A percentile compares a stretch with the other conserved stretches of the same genome.
Conservation (phyloP, 2,113 vertebrate genomes). For the Capricornis sumatraensis region DNA sequence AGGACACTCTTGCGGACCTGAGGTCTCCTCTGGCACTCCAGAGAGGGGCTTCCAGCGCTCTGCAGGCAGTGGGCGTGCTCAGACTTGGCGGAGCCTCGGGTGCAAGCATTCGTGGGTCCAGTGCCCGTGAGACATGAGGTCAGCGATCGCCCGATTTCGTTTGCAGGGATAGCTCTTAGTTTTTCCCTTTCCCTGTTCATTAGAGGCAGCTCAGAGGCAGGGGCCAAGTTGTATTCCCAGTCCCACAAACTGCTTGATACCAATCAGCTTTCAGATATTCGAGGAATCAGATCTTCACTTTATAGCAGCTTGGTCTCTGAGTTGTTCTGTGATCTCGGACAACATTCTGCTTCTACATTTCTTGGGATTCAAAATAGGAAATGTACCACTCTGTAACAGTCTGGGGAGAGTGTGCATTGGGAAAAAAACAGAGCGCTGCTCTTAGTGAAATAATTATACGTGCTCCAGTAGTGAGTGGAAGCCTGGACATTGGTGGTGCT, state of each 20-base stretch:
- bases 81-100: background rate
- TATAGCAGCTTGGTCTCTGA: background rate
- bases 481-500: background rate
- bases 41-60: background rate
- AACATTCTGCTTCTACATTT: background rate
- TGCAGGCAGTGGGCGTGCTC: background rate
- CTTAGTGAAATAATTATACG: background rate
- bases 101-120: fast-evolving
- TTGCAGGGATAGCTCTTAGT: background rate
- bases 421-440: background rate
- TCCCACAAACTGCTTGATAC: background rate
- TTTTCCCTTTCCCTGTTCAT: background rate
- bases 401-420: background rate
- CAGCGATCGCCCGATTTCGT: background rate
- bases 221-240: background rate
- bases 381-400: background rate
- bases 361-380: background rate
- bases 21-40: background rate
- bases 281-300: background rate
- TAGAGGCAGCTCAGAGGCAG: background rate
- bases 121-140: background rate
- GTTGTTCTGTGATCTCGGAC: background rate
- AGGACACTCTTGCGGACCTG: background rate
- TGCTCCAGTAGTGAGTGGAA: fast-evolving
- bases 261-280: background rate